Evolutionary conservation across 1,140 invertebrate genomes (phyloP).

Genomic region (Bombus ignitus): DNA sequence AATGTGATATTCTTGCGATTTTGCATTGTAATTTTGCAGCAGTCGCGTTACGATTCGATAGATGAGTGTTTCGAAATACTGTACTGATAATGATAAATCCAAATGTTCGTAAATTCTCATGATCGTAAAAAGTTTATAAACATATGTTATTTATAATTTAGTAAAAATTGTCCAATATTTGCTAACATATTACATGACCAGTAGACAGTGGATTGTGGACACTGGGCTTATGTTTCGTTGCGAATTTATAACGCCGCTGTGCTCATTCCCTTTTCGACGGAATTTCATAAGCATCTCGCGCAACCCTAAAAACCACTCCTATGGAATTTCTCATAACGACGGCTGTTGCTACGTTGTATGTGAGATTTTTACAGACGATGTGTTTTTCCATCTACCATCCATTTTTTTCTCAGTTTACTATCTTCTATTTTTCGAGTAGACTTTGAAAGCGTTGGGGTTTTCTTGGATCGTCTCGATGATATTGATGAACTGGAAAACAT

Average conservation of each 20-base stretch:
- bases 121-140: not conserved
- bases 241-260: not conserved
- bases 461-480: not conserved
- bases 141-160: not conserved
- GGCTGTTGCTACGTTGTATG: not conserved
- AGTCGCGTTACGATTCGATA: too few species aligned
- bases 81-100: too few species aligned
- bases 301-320: not conserved
- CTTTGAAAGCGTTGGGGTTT: too few species aligned
- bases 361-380: not conserved
- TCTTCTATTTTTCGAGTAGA: not conserved
- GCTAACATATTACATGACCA: not conserved
- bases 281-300: slow-evolving; percentile 40
- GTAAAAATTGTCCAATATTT: not conserved
- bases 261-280: not conserved
- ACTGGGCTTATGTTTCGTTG: not conserved
- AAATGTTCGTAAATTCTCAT: not conserved
- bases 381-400: not conserved
- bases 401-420: not conserved
- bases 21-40: too few species aligned
- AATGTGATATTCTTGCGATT: too few species aligned
- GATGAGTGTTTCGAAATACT: too few species aligned
- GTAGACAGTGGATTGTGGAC: not conserved
- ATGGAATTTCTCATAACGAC: slow-evolving; percentile 34
- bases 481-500: too few species aligned